Percentiles rank a stretch among this genome's conserved stretches.
These are phyloP conservation scores for Orgyia antiqua DNA, from an alignment of 2,888 invertebrate species.

Conservation along the genomic window DNA sequence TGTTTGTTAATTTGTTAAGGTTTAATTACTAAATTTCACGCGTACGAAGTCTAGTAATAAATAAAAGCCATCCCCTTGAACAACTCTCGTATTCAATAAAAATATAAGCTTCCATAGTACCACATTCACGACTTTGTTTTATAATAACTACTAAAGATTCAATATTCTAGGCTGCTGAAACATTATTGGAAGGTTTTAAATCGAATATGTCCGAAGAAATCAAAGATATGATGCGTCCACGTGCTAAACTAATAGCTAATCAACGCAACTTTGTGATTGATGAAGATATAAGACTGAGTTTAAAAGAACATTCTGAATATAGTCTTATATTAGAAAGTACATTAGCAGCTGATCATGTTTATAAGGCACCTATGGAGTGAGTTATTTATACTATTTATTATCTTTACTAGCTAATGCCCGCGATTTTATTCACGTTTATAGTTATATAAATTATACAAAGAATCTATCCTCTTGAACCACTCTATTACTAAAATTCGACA, in stretches of 20 bases:
- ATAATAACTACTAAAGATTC: neutral
- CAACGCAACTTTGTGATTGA: constrained; percentile 41
- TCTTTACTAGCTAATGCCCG: too few relatives aligned
- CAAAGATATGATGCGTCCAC: constrained; percentile 49
- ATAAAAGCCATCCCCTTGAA: too few relatives aligned
- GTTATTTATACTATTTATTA: constrained; percentile 21
- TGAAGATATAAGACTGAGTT: constrained; percentile 23
- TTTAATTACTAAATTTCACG: too few relatives aligned
- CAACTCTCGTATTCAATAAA: too few relatives aligned
- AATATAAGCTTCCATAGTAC: too few relatives aligned
- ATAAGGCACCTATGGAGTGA: constrained; percentile 64
- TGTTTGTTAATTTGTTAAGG: too few relatives aligned
- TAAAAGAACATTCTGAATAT: constrained; percentile 30
- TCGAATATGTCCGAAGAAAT: constrained; percentile 40
- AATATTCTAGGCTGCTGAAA: constrained; percentile 60
- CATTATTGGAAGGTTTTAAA: constrained; percentile 60
- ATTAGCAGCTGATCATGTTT: constrained; percentile 46
- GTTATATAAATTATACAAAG: too few relatives aligned
- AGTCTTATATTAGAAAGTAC: constrained; percentile 41
- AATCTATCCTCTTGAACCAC: too few relatives aligned
- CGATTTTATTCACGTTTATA: too few relatives aligned
- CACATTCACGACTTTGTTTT: too few relatives aligned
- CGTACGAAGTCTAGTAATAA: too few relatives aligned
- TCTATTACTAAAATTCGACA: neutral
- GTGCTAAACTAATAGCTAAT: constrained; percentile 48